Conservation (phyloP, 2,113 vertebrate genomes). For the Phylloscopus trochiloides region DNA sequence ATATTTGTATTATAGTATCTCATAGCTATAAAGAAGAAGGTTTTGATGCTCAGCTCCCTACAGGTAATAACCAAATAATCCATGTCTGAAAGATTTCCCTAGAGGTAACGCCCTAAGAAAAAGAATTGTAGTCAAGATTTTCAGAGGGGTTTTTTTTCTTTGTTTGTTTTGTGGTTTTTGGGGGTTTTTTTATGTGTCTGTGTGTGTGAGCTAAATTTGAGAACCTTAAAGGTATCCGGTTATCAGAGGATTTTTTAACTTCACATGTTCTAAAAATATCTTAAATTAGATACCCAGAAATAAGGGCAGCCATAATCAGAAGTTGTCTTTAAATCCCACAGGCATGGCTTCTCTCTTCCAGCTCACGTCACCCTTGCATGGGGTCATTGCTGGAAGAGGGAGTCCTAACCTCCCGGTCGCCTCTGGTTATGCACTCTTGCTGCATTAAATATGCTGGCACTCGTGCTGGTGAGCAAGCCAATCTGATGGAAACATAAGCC, state of each 20-base stretch:
- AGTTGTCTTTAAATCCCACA: background rate
- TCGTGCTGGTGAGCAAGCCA: background rate
- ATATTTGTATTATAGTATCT: background rate
- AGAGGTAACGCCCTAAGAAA: background rate
- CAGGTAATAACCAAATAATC: background rate
- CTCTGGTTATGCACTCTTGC: background rate
- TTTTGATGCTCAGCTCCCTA: background rate
- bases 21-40: background rate
- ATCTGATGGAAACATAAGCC: background rate
- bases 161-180: too few relatives aligned
- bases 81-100: background rate
- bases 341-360: background rate
- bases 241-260: background rate
- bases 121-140: background rate
- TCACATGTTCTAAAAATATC: background rate
- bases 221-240: background rate
- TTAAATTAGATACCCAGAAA: background rate
- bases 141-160: background rate
- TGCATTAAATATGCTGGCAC: background rate
- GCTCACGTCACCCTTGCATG: background rate
- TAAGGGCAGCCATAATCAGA: background rate
- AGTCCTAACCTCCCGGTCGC: background rate
- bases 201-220: background rate
- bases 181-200: background rate
- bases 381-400: background rate